A percentile compares a stretch with the other conserved stretches of the same genome.
These are phyloP conservation scores for Alces alces DNA, from an alignment of 2,113 vertebrate genomes.

Conservation along the genomic window DNA sequence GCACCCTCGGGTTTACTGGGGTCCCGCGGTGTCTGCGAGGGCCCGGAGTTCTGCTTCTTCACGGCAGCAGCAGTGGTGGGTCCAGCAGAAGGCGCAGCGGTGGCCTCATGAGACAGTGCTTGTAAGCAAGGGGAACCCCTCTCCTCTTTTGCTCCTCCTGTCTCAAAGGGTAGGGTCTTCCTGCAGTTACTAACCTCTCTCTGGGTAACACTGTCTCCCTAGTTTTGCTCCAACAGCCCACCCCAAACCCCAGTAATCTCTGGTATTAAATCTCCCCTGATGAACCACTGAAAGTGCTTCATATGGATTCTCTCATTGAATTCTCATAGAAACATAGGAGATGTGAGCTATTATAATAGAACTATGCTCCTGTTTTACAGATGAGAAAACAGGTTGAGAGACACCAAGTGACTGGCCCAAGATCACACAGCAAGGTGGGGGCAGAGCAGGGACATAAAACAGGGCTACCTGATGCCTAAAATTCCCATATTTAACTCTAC, in stretches of 20 bases:
- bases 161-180: neutral
- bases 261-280: neutral
- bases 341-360: neutral
- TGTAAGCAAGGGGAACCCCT: neutral
- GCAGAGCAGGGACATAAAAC: neutral
- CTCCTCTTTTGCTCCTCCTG: neutral
- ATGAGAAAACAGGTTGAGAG: neutral
- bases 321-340: neutral
- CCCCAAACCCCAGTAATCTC: neutral
- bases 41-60: neutral
- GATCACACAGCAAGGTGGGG: neutral
- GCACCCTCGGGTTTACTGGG: fast-evolving
- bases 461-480: neutral
- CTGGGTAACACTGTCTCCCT: neutral
- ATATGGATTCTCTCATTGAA: neutral
- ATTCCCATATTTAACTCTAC: neutral
- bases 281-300: neutral
- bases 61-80: fast-evolving
- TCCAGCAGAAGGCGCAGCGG: neutral
- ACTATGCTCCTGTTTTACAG: neutral
- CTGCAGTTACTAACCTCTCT: neutral
- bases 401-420: neutral
- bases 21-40: neutral
- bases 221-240: neutral
- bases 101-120: neutral